A percentile compares a stretch with the other conserved stretches of the same genome.
phyloP scores from a whole-genome alignment of 2,797 vertebrate species.

The Podarcis siculus region DNA sequence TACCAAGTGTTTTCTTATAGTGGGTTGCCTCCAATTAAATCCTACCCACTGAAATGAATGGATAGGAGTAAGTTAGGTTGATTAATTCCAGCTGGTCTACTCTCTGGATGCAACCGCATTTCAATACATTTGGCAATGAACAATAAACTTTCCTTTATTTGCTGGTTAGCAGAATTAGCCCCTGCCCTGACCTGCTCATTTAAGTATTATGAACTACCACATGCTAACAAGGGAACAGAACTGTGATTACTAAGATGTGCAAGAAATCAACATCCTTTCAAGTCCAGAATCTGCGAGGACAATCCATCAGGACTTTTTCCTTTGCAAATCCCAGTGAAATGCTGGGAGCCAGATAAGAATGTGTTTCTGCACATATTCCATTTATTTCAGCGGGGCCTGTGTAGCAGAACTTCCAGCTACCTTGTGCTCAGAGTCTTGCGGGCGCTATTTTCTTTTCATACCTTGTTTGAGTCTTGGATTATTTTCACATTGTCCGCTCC shows the following conservation, averaged over 20 bases:
- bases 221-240: background rate
- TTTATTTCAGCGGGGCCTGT: background rate
- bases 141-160: background rate
- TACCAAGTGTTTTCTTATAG: background rate
- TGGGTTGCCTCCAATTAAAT: too few species aligned
- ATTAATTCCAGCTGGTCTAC: too few species aligned
- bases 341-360: background rate
- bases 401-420: background rate
- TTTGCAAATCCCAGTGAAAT: background rate
- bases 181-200: background rate
- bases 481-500: slow-evolving; percentile 98
- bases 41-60: too few species aligned
- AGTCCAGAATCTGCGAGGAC: background rate
- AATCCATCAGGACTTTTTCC: background rate
- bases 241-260: background rate
- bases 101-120: too few species aligned
- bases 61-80: too few species aligned
- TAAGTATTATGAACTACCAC: background rate
- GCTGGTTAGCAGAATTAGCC: background rate
- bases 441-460: slow-evolving; percentile 37
- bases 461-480: slow-evolving; percentile 99
- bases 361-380: background rate
- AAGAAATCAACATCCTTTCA: background rate
- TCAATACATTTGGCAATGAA: background rate
- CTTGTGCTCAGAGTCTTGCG: background rate